Evolutionary conservation across 2,888 invertebrate genomes (phyloP).

Genomic region (Azorinus chamasolen): DNA sequence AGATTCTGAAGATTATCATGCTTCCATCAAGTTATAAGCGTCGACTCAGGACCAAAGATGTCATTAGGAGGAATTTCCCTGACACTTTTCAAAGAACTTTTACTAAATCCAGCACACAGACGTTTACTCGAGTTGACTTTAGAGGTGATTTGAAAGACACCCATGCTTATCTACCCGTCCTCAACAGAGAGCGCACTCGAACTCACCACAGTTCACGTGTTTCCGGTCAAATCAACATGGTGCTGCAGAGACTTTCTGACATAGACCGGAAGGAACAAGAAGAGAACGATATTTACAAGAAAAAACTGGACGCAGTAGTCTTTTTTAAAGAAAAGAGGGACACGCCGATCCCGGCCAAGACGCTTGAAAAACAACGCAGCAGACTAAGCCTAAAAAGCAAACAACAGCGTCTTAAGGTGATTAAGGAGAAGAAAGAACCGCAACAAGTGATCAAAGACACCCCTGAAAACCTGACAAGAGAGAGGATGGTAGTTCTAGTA

Average conservation of each 20-base stretch:
- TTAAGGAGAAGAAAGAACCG: slow-evolving; percentile 41
- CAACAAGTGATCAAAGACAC: slow-evolving; percentile 22
- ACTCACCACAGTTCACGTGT: slow-evolving; percentile 44
- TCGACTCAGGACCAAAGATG: slow-evolving; percentile 55
- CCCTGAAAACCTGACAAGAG: slow-evolving; percentile 52
- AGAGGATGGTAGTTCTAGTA: slow-evolving; percentile 49
- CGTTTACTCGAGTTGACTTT: slow-evolving; percentile 48
- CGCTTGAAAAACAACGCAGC: slow-evolving; percentile 46
- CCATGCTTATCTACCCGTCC: slow-evolving; percentile 48
- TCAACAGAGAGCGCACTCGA: slow-evolving; percentile 46
- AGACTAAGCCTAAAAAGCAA: slow-evolving; percentile 24
- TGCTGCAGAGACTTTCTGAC: slow-evolving; percentile 51
- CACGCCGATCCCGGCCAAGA: slow-evolving; percentile 48
- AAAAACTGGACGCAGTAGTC: slow-evolving; percentile 38
- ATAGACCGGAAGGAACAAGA: slow-evolving; percentile 41
- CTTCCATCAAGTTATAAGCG: slow-evolving; percentile 61
- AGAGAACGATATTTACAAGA: slow-evolving; percentile 47
- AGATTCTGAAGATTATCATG: slow-evolving; percentile 30
- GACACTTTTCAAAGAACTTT: slow-evolving; percentile 23
- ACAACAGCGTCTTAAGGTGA: slow-evolving; percentile 30
- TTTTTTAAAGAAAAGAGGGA: slow-evolving; percentile 51
- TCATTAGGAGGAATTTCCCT: slow-evolving; percentile 44
- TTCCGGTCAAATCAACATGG: slow-evolving; percentile 59
- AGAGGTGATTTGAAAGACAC: slow-evolving; percentile 11
- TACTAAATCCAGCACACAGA: slow-evolving; percentile 29